Evolutionary conservation across 2,888 invertebrate species (phyloP).

Genomic region (Didymodactylos carnosus): DNA sequence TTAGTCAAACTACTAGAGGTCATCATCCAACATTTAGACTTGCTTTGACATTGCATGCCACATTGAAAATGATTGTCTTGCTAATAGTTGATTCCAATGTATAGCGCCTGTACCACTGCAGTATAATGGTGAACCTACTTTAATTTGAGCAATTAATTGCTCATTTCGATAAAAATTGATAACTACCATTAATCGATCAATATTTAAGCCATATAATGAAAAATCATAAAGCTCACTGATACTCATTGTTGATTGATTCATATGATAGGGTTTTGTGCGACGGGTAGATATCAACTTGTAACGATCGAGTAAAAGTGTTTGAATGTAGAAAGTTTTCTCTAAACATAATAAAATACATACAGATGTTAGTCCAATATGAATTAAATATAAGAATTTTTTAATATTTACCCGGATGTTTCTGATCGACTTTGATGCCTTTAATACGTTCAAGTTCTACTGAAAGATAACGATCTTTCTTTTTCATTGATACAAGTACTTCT

Average conservation of each 20-base stretch:
- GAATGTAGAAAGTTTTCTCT: too few relatives aligned
- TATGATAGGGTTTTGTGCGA: neutral
- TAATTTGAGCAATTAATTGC: neutral
- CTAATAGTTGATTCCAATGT: neutral
- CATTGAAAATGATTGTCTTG: neutral
- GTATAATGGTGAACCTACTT: neutral
- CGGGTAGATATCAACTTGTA: neutral
- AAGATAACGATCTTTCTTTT: neutral
- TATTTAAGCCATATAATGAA: neutral
- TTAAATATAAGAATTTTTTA: too few relatives aligned
- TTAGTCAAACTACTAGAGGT: too few relatives aligned
- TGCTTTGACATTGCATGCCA: neutral
- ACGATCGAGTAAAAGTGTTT: neutral
- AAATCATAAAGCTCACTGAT: neutral
- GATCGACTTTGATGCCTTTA: neutral
- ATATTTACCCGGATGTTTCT: neutral
- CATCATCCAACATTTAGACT: neutral
- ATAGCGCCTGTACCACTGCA: neutral
- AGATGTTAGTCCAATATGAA: too few relatives aligned
- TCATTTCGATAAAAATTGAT: neutral
- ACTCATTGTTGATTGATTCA: neutral
- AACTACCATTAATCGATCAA: neutral
- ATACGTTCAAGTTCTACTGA: neutral
- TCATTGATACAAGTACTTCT: neutral
- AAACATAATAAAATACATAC: too few relatives aligned